Evolutionary conservation across 2,113 vertebrate species (phyloP).

Genomic region (Ondatra zibethicus): DNA sequence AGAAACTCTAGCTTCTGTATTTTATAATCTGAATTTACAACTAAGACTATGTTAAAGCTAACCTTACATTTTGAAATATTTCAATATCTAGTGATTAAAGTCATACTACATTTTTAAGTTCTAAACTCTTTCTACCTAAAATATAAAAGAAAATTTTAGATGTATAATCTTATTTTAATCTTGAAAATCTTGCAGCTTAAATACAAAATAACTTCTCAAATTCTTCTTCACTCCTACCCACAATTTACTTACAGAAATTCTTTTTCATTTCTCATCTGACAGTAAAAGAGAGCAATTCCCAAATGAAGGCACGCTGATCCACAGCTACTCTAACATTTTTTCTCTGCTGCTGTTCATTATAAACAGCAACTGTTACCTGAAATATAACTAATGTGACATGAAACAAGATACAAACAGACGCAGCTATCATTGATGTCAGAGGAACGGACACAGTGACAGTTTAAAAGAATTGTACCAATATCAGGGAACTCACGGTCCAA

Average conservation of each 20-base stretch:
- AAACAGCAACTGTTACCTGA: slow-evolving; percentile 12
- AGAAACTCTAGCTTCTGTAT: not conserved
- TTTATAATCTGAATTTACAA: not conserved
- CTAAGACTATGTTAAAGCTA: not conserved
- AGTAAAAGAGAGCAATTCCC: slow-evolving; percentile 38
- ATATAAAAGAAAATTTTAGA: not conserved
- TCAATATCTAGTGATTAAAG: slow-evolving; percentile 27
- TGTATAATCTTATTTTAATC: not conserved
- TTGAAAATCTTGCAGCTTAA: slow-evolving; percentile 14
- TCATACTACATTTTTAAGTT: not conserved
- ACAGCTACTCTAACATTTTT: slow-evolving; percentile 42
- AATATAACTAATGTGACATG: not conserved
- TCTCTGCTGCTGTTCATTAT: not conserved
- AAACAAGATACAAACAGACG: slow-evolving; percentile 42
- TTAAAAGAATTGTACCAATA: slow-evolving; percentile 45
- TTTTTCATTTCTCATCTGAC: not conserved
- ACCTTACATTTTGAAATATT: slow-evolving; percentile 46
- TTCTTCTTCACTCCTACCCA: not conserved
- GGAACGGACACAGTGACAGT: not conserved
- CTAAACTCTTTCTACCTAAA: not conserved
- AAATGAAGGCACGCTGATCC: slow-evolving; percentile 21
- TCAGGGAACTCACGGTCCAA: slow-evolving; percentile 65
- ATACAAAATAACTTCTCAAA: slow-evolving; percentile 45
- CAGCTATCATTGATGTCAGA: slow-evolving; percentile 31
- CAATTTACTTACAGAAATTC: slow-evolving; percentile 32